A percentile compares a stretch with the other conserved stretches of the same genome.
phyloP scores from a whole-genome alignment of 37 sponge, comb jelly and placozoan species.

The Cladorhizidae sp. region DNA sequence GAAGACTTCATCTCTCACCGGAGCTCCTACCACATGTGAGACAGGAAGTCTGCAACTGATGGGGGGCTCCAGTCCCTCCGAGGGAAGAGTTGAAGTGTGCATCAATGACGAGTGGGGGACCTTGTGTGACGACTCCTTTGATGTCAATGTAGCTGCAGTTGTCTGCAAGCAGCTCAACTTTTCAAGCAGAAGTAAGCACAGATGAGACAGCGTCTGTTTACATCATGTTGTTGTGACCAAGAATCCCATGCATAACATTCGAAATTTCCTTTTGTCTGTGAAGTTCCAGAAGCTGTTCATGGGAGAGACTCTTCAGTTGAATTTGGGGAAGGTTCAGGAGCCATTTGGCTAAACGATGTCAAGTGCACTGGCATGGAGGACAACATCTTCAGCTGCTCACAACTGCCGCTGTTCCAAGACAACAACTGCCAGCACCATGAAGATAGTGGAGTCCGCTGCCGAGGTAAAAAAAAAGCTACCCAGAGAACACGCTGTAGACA shows the following conservation, averaged over 20 bases:
- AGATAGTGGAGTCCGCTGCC: slow-evolving; percentile 33
- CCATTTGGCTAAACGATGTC: background rate
- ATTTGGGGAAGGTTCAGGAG: slow-evolving; percentile 28
- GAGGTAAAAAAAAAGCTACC: slow-evolving; percentile 2
- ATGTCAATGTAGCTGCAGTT: slow-evolving; percentile 23
- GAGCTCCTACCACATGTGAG: background rate
- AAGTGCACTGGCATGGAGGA: slow-evolving; percentile 28
- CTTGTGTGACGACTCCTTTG: slow-evolving; percentile 53
- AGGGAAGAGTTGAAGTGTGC: slow-evolving; percentile 46
- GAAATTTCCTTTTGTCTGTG: background rate
- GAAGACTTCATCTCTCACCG: background rate
- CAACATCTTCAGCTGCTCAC: slow-evolving; percentile 5
- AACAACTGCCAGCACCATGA: slow-evolving; percentile 19
- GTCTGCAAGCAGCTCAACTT: slow-evolving; percentile 54
- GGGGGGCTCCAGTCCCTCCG: slow-evolving; percentile 1
- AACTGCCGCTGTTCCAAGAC: background rate
- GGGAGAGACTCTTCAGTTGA: background rate
- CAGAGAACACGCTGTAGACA: slow-evolving; percentile 1
- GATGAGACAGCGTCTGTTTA: no score
- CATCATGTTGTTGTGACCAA: no score
- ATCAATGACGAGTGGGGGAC: slow-evolving; percentile 20
- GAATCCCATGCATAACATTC: slow-evolving; percentile 15
- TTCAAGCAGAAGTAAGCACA: background rate
- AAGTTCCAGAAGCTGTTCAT: background rate
- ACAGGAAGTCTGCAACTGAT: slow-evolving; percentile 1